A percentile compares a stretch with the other conserved stretches of the same genome.
Evolutionary conservation across 2,888 invertebrate genomes (phyloP).

Genomic region (Chrysotoxum bicinctum): DNA sequence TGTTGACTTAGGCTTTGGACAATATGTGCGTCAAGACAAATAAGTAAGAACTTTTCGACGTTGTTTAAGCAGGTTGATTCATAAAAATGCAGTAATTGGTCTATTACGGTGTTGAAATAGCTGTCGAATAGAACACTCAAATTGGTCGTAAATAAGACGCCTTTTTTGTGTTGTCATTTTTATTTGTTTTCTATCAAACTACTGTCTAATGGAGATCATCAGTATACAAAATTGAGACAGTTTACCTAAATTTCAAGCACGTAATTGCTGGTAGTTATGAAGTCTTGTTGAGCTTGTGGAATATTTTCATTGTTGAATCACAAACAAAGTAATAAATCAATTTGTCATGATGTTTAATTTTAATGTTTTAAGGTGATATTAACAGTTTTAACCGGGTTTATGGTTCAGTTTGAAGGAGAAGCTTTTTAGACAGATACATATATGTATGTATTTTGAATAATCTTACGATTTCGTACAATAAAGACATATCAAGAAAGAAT

Average conservation of each 20-base stretch:
- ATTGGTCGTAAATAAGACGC: neutral
- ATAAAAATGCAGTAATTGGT: slow-evolving; percentile 21
- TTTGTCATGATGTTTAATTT: slow-evolving; percentile 17
- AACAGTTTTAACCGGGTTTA: neutral
- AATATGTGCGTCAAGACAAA: neutral
- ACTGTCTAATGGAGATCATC: slow-evolving; percentile 3
- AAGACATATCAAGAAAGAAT: no score
- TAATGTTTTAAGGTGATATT: neutral
- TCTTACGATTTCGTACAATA: no score
- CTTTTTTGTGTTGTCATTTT: neutral
- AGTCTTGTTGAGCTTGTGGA: neutral
- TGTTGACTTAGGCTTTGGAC: neutral
- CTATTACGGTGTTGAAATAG: slow-evolving; percentile 21
- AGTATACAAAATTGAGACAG: neutral
- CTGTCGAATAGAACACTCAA: neutral
- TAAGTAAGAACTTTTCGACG: neutral
- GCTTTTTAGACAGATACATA: neutral
- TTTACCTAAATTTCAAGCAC: slow-evolving; percentile 17
- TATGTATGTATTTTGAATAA: no score
- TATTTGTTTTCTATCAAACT: neutral
- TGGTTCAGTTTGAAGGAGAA: neutral
- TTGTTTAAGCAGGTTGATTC: slow-evolving; percentile 22
- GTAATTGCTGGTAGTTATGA: neutral
- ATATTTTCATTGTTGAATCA: neutral
- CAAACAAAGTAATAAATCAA: slow-evolving; percentile 32